These are phyloP conservation scores for Naso thynnoides DNA, from an alignment of 2,797 vertebrate species.

Conservation along the genomic window DNA sequence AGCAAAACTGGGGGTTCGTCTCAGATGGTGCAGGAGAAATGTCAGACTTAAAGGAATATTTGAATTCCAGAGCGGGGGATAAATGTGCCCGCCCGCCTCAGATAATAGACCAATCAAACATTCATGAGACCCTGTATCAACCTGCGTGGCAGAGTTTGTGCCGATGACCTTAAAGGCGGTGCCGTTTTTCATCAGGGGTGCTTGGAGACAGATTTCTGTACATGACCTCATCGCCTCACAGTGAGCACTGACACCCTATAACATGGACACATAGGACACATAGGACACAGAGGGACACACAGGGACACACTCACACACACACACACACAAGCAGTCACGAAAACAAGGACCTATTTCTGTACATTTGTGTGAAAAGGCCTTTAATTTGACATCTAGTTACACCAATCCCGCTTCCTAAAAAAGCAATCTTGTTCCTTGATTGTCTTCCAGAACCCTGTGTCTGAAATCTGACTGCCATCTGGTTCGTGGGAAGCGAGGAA, in stretches of 20 bases:
- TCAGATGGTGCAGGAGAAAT: constrained; percentile 58
- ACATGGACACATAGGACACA: constrained; percentile 43
- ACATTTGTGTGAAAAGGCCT: constrained; percentile 38
- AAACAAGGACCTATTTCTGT: constrained; percentile 31
- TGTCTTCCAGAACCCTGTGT: constrained; percentile 79
- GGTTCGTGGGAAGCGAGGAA: constrained; percentile 71
- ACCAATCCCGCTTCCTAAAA: constrained; percentile 75
- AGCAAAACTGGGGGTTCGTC: constrained; percentile 25
- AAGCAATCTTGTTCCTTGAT: constrained; percentile 83
- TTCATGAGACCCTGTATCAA: constrained; percentile 74
- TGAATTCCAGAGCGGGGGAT: constrained; percentile 66
- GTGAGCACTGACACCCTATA: constrained; percentile 32
- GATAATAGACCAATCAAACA: constrained; percentile 81
- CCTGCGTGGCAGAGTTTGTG: constrained; percentile 56
- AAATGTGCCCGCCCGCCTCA: constrained; percentile 56
- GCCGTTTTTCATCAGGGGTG: constrained; percentile 61
- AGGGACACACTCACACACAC: constrained; percentile 25
- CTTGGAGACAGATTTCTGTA: constrained; percentile 60
- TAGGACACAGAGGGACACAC: constrained; percentile 13
- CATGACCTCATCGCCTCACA: constrained; percentile 69
- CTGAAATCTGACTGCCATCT: constrained; percentile 83
- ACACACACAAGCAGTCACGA: constrained; percentile 11
- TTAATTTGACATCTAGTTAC: constrained; percentile 80
- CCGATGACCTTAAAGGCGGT: constrained; percentile 58
- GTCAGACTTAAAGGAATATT: constrained; percentile 69